phyloP scores from a whole-genome alignment of 2,797 vertebrate species.

The Sternotherus odoratus region DNA sequence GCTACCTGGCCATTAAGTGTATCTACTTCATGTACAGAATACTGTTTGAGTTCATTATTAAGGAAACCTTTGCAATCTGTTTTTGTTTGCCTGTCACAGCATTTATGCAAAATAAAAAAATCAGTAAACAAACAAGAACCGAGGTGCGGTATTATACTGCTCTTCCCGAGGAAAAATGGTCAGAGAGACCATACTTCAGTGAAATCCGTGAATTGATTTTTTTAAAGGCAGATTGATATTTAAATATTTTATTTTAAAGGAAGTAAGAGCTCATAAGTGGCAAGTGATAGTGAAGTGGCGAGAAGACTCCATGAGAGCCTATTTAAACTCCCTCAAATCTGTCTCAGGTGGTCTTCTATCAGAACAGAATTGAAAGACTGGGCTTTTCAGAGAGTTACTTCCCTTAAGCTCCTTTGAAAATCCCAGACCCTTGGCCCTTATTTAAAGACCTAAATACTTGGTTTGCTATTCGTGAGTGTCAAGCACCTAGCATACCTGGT shows the following conservation, averaged over 20 bases:
- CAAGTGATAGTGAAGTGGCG: slow-evolving; percentile 19
- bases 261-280: slow-evolving; percentile 22
- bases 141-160: background rate
- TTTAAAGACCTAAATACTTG: background rate
- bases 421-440: background rate
- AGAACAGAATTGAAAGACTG: slow-evolving; percentile 15
- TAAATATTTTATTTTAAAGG: slow-evolving; percentile 52
- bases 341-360: background rate
- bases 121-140: background rate
- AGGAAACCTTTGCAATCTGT: background rate
- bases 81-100: slow-evolving; percentile 13
- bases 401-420: background rate
- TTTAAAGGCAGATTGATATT: slow-evolving; percentile 46
- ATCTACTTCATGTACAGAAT: background rate
- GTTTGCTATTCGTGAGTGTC: background rate
- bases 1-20: background rate
- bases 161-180: background rate
- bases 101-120: slow-evolving; percentile 34
- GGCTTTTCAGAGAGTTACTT: background rate
- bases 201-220: slow-evolving; percentile 47
- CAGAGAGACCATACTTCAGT: background rate
- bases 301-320: background rate
- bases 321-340: slow-evolving; percentile 26
- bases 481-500: background rate
- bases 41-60: slow-evolving; percentile 17